phyloP scores from a whole-genome alignment of 2,888 invertebrate genomes.

The Sminthurides aquaticus region DNA sequence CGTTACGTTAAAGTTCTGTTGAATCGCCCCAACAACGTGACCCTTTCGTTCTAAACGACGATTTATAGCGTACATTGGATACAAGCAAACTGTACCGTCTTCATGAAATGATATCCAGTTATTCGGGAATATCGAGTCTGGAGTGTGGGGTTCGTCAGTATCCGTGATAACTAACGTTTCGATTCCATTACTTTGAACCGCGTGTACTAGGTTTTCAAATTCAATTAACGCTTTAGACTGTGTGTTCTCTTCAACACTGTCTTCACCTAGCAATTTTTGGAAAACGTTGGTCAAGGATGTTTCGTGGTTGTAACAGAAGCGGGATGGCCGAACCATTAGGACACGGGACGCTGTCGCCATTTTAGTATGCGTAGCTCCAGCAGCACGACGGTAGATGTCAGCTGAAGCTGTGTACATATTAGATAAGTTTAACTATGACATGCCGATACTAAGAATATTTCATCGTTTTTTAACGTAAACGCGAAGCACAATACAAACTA shows the following conservation, averaged over 20 bases:
- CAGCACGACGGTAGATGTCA: no score
- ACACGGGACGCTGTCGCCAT: constrained; percentile 12
- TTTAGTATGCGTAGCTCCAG: no score
- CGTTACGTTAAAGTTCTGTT: constrained; percentile 20
- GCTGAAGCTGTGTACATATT: no score
- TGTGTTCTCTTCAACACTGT: constrained; percentile 15
- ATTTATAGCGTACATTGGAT: constrained; percentile 35
- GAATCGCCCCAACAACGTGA: constrained; percentile 10
- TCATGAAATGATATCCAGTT: constrained; percentile 36
- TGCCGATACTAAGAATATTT: no score
- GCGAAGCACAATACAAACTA: no score
- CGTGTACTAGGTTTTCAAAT: constrained; percentile 29
- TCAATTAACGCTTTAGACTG: constrained; percentile 28
- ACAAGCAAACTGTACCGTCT: constrained; percentile 25
- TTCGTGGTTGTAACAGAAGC: constrained; percentile 33
- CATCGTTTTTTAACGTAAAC: no score
- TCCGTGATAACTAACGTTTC: constrained; percentile 28
- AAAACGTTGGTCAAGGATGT: constrained; percentile 37
- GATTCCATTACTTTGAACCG: constrained; percentile 24
- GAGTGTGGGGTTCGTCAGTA: constrained; percentile 25
- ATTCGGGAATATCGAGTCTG: constrained; percentile 38
- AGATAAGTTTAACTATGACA: no score
- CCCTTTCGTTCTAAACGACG: constrained; percentile 29
- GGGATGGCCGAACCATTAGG: constrained; percentile 35
- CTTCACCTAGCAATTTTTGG: constrained; percentile 18